These are phyloP conservation scores for Nomada goodeniana DNA, from an alignment of 2,888 invertebrate genomes.

Conservation along the genomic window DNA sequence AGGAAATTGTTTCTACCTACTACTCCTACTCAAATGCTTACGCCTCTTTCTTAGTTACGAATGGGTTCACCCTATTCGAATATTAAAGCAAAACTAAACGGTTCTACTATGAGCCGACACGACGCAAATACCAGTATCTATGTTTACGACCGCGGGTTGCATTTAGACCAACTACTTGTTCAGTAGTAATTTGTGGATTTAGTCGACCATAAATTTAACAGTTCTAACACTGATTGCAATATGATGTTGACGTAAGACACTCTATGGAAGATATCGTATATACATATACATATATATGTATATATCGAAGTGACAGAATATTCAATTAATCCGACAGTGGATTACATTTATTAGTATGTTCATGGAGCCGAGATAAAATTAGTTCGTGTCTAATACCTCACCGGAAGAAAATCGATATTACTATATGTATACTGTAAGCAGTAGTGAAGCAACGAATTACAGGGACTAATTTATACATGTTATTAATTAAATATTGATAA, in stretches of 20 bases:
- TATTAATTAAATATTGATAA: too few relatives aligned
- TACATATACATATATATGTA: background rate
- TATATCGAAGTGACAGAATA: constrained; percentile 9
- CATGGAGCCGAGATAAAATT: background rate
- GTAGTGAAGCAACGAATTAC: too few relatives aligned
- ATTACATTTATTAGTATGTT: constrained; percentile 1
- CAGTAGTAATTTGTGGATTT: constrained; percentile 55
- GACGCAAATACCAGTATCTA: constrained; percentile 22
- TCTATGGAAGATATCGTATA: constrained; percentile 25
- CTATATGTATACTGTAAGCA: too few relatives aligned
- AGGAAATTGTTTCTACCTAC: too few relatives aligned
- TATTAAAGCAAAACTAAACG: constrained; percentile 2
- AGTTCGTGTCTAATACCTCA: background rate
- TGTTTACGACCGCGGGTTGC: constrained; percentile 31
- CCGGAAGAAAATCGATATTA: too few relatives aligned
- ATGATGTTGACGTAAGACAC: constrained; percentile 58
- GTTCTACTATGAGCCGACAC: background rate
- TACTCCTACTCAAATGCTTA: too few relatives aligned
- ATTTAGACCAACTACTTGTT: constrained; percentile 44
- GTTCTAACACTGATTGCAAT: constrained; percentile 55
- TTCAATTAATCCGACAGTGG: constrained; percentile 29
- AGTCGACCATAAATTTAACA: constrained; percentile 59
- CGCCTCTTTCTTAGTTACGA: background rate
- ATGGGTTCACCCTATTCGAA: background rate
- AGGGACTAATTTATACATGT: too few relatives aligned